phyloP scores from a whole-genome alignment of 2,888 invertebrate species.

The Atrina japonica region DNA sequence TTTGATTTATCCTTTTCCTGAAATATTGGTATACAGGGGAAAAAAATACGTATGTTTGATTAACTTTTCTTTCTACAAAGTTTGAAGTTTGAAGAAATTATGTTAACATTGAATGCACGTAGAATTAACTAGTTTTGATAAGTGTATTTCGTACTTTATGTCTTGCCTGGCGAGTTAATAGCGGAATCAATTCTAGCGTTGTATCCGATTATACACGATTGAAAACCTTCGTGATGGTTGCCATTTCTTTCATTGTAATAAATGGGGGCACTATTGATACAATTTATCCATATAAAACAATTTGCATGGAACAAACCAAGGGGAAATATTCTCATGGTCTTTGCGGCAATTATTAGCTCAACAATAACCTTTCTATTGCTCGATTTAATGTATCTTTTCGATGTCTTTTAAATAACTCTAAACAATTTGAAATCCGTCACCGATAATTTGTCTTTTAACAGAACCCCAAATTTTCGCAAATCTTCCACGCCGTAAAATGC shows the following conservation, averaged over 20 bases:
- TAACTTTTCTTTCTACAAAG: too few relatives aligned
- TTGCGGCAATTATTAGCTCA: conserved; percentile 32
- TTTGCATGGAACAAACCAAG: conserved; percentile 10
- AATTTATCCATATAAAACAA: conserved; percentile 23
- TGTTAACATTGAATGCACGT: too few relatives aligned
- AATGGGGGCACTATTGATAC: conserved; percentile 35
- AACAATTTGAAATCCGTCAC: neutral
- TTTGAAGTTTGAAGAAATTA: too few relatives aligned
- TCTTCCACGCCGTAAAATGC: neutral
- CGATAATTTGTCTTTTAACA: conserved; percentile 11
- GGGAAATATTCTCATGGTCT: conserved; percentile 22
- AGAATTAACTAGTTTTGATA: too few relatives aligned
- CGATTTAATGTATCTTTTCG: neutral
- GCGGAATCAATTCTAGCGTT: too few relatives aligned
- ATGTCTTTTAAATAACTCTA: neutral
- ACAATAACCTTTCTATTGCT: conserved; percentile 17
- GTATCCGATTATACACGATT: too few relatives aligned
- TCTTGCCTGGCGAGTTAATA: too few relatives aligned
- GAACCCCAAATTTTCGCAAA: neutral
- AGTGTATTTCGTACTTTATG: too few relatives aligned
- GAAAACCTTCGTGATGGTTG: conserved; percentile 20
- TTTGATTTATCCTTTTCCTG: too few relatives aligned
- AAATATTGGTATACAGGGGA: too few relatives aligned
- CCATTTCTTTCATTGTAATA: conserved; percentile 33
- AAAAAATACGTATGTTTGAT: too few relatives aligned